These are phyloP conservation scores for Pararge aegeria DNA, from an alignment of 1,140 invertebrate species.

Conservation along the genomic window DNA sequence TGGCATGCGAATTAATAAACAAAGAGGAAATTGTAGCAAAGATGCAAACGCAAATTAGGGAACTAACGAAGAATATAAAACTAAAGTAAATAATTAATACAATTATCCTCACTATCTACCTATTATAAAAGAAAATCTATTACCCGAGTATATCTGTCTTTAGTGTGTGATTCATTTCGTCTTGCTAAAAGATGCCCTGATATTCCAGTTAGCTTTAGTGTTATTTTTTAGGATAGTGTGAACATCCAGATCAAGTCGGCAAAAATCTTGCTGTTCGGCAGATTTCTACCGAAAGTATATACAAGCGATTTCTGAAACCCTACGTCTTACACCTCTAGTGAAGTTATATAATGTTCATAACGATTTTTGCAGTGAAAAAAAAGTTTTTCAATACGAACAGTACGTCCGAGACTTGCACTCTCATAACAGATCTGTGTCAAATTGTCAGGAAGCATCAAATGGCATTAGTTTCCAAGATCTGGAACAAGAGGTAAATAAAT, in stretches of 20 bases:
- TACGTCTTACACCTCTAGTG: no score
- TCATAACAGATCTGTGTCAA: slow-evolving; percentile 42
- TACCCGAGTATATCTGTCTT: no score
- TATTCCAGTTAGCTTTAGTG: no score
- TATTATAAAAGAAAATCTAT: not conserved
- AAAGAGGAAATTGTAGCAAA: slow-evolving; percentile 69
- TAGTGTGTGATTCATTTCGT: no score
- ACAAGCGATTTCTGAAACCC: no score
- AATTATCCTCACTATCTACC: no score
- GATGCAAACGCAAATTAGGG: slow-evolving; percentile 67
- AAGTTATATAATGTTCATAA: not conserved
- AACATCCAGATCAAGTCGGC: no score
- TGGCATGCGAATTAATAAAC: slow-evolving; percentile 59
- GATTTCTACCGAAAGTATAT: no score
- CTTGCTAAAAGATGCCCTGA: no score
- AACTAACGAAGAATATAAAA: slow-evolving; percentile 65
- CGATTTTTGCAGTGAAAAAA: slow-evolving; percentile 60
- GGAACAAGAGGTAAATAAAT: slow-evolving; percentile 56
- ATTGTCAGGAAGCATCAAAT: slow-evolving; percentile 50
- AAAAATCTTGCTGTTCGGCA: no score
- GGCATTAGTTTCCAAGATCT: slow-evolving; percentile 57
- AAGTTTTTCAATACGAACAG: slow-evolving; percentile 68
- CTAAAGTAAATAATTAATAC: slow-evolving; percentile 48
- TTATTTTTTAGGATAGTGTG: no score
- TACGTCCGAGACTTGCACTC: slow-evolving; percentile 60